Base-by-base conservation (phyloP, 2,888 invertebrate genomes). In the Eilema griseolum region DNA sequence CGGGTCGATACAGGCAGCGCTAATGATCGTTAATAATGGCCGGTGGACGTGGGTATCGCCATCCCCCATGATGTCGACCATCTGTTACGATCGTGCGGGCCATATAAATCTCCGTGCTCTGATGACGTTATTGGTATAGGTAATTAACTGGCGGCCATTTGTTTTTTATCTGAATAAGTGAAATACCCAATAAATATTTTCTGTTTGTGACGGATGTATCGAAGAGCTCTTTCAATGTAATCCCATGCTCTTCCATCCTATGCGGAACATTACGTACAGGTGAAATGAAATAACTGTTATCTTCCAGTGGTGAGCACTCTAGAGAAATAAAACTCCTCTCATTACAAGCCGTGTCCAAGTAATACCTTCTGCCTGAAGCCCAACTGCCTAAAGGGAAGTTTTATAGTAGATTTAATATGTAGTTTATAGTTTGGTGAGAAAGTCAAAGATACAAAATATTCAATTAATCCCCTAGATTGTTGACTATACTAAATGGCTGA, bases 21-120 rank as follows among this genome's bases (percentile, higher is more conserved):
- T 76, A 79, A 81, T 76, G 62, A 66, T 37, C 64, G 76, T 79
- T 81, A 79, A 79, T 79, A 72, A 79, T 61, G 74, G 24, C 16
- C 67, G 61, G 69, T 37, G 69, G 66, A 72, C 26, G 31, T 59
- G 56, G 63, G 63, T 61, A 67, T 12, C 68, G 24, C 52, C 46
- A 23, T 52, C 66, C 28, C 11, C 33, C 33, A 37, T 37, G 33
- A 37, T 37, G 56, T 16, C 61, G 37, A 14, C 61, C 26, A 31
- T 60, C 61, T 66, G 66, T 61, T 57, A 56, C 31, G 57, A 33
- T 57, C 24, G 66, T 33, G 66, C 33, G 57, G 11, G 26, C 16
- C 46, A 37, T 60, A 23, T 46, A 60, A 57, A 60, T 60, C 31
- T 62, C 24, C 28, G 20, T 10, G 63, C 61, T n/a, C 28, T 3